A percentile compares a stretch with the other conserved stretches of the same genome.
phyloP scores from a whole-genome alignment of 2,113 vertebrate genomes.

The Leptosomus discolor region DNA sequence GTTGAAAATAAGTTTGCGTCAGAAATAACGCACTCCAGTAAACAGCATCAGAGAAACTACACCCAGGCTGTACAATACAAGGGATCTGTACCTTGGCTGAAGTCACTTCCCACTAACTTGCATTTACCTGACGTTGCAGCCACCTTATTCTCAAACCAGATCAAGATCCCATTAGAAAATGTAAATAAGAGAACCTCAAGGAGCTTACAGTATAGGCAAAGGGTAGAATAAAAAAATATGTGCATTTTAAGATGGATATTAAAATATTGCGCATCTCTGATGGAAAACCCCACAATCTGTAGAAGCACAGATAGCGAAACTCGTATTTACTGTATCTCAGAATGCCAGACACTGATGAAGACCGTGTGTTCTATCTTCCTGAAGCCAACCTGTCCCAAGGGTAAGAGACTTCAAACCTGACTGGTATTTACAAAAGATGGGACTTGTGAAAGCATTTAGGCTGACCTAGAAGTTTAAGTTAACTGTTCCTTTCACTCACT shows the following conservation, averaged over 20 bases:
- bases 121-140: background rate
- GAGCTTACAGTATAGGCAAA: background rate
- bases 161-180: background rate
- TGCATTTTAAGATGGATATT: background rate
- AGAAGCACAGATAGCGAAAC: background rate
- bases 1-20: background rate
- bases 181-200: background rate
- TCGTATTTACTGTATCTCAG: background rate
- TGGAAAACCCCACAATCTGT: accelerated
- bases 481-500: background rate
- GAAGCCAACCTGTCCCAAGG: background rate
- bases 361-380: background rate
- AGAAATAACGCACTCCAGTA: background rate
- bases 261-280: background rate
- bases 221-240: background rate
- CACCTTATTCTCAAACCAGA: background rate
- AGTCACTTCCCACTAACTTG: background rate
- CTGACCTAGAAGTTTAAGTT: background rate
- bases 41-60: background rate
- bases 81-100: background rate
- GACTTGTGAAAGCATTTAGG: background rate
- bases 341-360: background rate
- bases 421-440: background rate
- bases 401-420: background rate
- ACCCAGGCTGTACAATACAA: background rate